phyloP scores from a whole-genome alignment of 2,888 invertebrate species.

The Mimas tiliae region DNA sequence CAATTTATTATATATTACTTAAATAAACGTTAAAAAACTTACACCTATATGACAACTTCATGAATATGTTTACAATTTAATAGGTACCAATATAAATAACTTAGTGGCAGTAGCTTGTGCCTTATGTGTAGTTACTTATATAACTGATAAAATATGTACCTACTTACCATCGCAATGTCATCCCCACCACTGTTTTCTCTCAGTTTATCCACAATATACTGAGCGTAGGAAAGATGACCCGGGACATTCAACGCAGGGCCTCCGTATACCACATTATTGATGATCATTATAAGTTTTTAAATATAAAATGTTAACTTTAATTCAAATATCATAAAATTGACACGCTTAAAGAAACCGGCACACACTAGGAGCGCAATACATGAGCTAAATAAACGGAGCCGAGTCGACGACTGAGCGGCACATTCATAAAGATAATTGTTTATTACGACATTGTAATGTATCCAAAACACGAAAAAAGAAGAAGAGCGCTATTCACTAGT shows the following conservation, averaged over 20 bases:
- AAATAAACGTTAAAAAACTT: too few relatives aligned
- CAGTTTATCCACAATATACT: conserved; percentile 59
- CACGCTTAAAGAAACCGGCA: background rate
- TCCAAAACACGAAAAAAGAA: too few relatives aligned
- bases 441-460: too few relatives aligned
- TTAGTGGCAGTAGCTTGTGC: background rate
- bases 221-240: conserved; percentile 61
- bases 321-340: background rate
- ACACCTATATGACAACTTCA: too few relatives aligned
- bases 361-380: background rate
- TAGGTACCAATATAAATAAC: background rate
- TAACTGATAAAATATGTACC: background rate
- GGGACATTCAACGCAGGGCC: conserved; percentile 57
- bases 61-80: too few relatives aligned
- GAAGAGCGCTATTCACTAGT: too few relatives aligned
- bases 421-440: too few relatives aligned
- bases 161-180: conserved; percentile 60
- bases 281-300: conserved; percentile 46
- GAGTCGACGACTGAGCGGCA: background rate
- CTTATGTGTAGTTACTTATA: too few relatives aligned
- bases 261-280: conserved; percentile 59
- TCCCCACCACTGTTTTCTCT: conserved; percentile 42
- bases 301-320: background rate
- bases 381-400: conserved; percentile 3
- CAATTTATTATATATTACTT: too few relatives aligned